Evolutionary conservation across 2,888 invertebrate genomes (phyloP), one percentile per base, ranked within the genome.

Genomic region (Amaurobius ferox): DNA sequence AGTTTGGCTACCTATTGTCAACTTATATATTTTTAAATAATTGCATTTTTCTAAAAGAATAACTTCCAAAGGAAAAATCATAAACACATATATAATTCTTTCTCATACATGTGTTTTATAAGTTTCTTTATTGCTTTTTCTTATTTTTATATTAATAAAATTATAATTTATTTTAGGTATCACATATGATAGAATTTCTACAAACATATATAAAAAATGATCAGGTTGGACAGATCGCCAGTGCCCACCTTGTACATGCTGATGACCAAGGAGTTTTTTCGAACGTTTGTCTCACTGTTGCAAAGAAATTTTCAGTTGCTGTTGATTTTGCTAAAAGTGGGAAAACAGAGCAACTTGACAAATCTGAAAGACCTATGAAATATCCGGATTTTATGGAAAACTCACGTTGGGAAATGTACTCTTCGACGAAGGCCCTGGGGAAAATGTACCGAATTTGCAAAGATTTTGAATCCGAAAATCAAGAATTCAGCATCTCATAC

Each of bases 361-460:
- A 16, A 0, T 9, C 13, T 16, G 88, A 89, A 55, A 87, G 67
- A 66, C 88, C 88, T 6, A 30, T 28, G 0, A 23, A 11, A 19
- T 88, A 76, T 30, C 89, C 89, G 7, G 89, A 89, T 61, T 89
- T 89, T 66, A 89, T 89, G 89, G 87, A 88, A 48, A 89, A 87
- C 1, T 48, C 35, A 16, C 32, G 64, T 3, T 66, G 67, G 44
- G 81, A 87, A 23, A 76, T 73, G 6, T 89, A 89, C 67, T 62
- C 67, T 40, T 89, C 89, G 7, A 74, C 48, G 40, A 87, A 78
- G 55, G 86, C 88, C 26, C 83, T 89, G 11, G 89, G 89, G 0
- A 87, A 88, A 71, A 77, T 89, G 32, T 89, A 81, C 44, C 76
- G 89, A 62, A 67, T 76, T 16, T 87, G 85, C 55, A 48, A 76